Evolutionary conservation across 1,140 invertebrate genomes (phyloP).

Genomic region (Conopomorpha cramerella): DNA sequence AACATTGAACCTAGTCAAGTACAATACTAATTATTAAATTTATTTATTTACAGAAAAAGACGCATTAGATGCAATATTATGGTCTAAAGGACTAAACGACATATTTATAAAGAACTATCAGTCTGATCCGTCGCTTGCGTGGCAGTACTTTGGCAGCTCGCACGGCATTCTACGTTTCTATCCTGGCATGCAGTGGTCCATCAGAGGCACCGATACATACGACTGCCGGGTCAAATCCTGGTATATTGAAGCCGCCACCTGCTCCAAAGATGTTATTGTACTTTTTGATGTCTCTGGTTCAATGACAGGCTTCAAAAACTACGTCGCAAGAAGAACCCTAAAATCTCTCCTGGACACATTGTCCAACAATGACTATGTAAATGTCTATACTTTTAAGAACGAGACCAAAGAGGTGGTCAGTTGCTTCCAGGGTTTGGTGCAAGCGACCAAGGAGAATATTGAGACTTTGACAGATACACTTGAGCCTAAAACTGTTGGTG

Average conservation of each 20-base stretch:
- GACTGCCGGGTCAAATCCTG: slow-evolving; percentile 87
- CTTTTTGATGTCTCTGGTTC: slow-evolving; percentile 95
- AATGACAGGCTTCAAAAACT: slow-evolving; percentile 85
- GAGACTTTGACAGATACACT: slow-evolving; percentile 74
- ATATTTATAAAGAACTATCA: slow-evolving; percentile 86
- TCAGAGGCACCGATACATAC: slow-evolving; percentile 61
- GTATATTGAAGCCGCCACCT: slow-evolving; percentile 97
- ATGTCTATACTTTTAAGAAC: slow-evolving; percentile 81
- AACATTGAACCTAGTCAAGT: no score
- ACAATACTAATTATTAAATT: slow-evolving; percentile 1
- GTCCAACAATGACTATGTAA: slow-evolving; percentile 97
- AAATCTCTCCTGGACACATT: slow-evolving; percentile 90
- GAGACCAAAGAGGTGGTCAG: slow-evolving; percentile 69
- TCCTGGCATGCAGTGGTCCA: slow-evolving; percentile 73
- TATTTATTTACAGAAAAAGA: slow-evolving; percentile 55
- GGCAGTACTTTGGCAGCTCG: slow-evolving; percentile 96
- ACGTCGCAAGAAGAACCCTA: slow-evolving; percentile 74
- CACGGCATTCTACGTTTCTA: slow-evolving; percentile 90
- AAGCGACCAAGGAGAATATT: slow-evolving; percentile 93
- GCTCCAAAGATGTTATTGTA: slow-evolving; percentile 96
- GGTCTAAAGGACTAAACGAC: slow-evolving; percentile 84
- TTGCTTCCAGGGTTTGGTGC: slow-evolving; percentile 85
- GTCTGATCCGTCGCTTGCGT: slow-evolving; percentile 85
- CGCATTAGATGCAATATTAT: slow-evolving; percentile 77
- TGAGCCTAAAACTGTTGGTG: slow-evolving; percentile 65